Percentiles rank a stretch among this genome's conserved stretches.
Conservation (phyloP, 2,113 vertebrate genomes). For the Theristicus caerulescens region DNA sequence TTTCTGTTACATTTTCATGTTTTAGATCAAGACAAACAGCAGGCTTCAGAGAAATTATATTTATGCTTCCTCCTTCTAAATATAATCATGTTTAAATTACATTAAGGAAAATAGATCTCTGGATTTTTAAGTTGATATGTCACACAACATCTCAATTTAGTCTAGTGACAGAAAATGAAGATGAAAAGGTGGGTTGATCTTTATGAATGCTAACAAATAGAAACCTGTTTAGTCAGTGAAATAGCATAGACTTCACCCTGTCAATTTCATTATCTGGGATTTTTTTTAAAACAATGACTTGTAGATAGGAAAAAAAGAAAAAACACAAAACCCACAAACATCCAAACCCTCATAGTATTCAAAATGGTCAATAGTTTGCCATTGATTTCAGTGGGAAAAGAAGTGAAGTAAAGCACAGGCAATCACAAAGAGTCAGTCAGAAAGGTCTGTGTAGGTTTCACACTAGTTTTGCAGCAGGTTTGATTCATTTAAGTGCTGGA, state of each 20-base stretch:
- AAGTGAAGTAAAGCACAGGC: background rate
- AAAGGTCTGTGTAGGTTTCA: background rate
- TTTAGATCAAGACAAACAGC: background rate
- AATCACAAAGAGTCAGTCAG: background rate
- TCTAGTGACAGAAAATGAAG: background rate
- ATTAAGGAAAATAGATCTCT: background rate
- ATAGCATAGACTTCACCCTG: background rate
- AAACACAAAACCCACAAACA: background rate
- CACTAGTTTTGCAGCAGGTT: background rate
- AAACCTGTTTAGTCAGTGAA: background rate
- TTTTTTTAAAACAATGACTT: background rate
- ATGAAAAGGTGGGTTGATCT: background rate
- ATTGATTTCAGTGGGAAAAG: background rate
- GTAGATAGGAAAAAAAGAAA: too few relatives aligned
- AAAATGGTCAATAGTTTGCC: background rate
- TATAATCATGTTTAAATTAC: background rate
- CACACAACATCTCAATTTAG: background rate
- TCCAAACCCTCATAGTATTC: background rate
- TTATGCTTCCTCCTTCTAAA: background rate
- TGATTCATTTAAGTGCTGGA: background rate
- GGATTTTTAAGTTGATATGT: background rate
- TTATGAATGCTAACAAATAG: background rate
- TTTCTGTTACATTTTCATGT: background rate
- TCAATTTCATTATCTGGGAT: background rate
- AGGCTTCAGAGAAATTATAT: background rate